These are phyloP conservation scores for Thalassoma bifasciatum DNA, from an alignment of 2,113 vertebrate genomes.

Conservation along the genomic window DNA sequence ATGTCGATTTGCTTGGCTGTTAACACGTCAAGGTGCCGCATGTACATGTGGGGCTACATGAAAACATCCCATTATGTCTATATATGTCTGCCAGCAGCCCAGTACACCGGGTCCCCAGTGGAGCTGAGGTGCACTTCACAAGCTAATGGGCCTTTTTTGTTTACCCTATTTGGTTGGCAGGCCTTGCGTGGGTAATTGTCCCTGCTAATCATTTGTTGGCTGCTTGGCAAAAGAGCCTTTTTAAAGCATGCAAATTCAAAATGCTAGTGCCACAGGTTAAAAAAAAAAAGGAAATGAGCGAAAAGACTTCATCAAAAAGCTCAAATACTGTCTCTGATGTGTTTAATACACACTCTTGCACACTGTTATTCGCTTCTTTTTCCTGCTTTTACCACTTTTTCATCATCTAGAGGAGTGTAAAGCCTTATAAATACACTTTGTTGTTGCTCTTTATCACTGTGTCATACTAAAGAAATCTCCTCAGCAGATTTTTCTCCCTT, in stretches of 20 bases:
- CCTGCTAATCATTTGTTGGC: conserved; percentile 70
- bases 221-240: conserved; percentile 54
- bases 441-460: background rate
- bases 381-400: background rate
- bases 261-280: conserved; percentile 22
- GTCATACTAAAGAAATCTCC: conserved; percentile 25
- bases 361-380: background rate
- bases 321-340: background rate
- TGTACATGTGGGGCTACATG: conserved; percentile 57
- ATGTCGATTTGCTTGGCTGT: conserved; percentile 32
- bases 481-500: conserved; percentile 10
- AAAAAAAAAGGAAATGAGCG: conserved; percentile 33
- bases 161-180: conserved; percentile 65
- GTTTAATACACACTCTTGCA: conserved; percentile 10
- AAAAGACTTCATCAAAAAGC: conserved; percentile 33
- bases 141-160: conserved; percentile 72
- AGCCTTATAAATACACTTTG: conserved; percentile 10
- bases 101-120: conserved; percentile 45
- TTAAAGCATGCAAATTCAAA: conserved; percentile 52
- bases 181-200: conserved; percentile 71
- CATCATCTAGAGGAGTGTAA: background rate
- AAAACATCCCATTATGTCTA: conserved; percentile 64
- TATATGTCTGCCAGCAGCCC: conserved; percentile 57
- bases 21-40: conserved; percentile 47
- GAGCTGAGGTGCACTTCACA: conserved; percentile 51